Conservation (phyloP, 2,113 vertebrate species). For the Ciconia boyciana region DNA sequence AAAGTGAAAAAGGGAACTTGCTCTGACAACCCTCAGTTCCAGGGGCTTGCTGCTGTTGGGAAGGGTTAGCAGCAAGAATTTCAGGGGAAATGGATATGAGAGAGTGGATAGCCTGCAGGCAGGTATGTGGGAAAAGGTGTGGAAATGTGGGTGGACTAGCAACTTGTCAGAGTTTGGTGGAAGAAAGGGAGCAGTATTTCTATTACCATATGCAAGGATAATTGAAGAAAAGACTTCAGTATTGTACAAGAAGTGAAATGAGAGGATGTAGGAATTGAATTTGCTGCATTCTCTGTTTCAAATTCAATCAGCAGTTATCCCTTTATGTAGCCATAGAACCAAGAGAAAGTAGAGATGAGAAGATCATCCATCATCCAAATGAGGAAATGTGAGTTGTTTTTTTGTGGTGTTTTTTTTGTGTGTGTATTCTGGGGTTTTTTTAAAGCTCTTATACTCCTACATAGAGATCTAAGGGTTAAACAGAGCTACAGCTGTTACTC, state of each 20-base stretch:
- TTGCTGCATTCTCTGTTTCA: background rate
- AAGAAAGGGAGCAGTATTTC: background rate
- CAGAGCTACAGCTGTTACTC: background rate
- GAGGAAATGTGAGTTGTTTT: background rate
- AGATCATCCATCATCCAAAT: background rate
- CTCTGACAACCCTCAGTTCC: background rate
- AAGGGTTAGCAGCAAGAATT: background rate
- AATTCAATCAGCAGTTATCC: background rate
- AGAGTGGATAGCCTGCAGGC: background rate
- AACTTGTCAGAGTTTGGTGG: background rate
- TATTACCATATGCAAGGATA: background rate
- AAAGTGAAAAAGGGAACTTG: background rate
- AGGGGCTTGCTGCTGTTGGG: background rate
- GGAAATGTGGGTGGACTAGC: background rate
- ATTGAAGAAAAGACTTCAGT: background rate
- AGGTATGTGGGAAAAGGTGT: background rate
- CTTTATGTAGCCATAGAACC: background rate
- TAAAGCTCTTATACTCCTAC: background rate
- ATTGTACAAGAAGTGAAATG: background rate
- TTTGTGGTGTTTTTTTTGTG: background rate
- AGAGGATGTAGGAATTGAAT: background rate
- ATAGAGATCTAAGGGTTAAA: background rate
- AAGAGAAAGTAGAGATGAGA: background rate
- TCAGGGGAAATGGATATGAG: background rate
- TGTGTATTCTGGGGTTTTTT: background rate